These are phyloP conservation scores for Rugalucina vietnamica DNA, from an alignment of 2,888 invertebrate genomes.

Conservation along the genomic window DNA sequence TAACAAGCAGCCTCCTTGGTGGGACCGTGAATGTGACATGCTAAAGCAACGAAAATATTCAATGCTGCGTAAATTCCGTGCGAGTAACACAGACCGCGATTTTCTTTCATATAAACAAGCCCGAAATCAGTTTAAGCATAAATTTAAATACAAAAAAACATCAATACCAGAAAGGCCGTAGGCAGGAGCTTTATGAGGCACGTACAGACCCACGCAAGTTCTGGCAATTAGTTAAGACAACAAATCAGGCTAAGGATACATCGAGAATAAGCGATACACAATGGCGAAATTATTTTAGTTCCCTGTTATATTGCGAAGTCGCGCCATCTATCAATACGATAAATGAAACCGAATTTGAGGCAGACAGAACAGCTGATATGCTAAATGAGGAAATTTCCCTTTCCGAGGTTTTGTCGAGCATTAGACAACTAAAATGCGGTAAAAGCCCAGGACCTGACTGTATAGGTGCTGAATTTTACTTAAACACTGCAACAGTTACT, in stretches of 20 bases:
- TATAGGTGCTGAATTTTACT: neutral
- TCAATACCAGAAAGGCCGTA: neutral
- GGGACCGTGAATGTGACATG: neutral
- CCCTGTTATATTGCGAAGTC: neutral
- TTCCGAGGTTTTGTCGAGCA: neutral
- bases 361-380: neutral
- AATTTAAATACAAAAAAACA: neutral
- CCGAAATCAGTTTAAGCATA: neutral
- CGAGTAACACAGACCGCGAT: neutral
- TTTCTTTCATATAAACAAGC: neutral
- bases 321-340: neutral
- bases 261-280: neutral
- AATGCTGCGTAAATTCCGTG: neutral
- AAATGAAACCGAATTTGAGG: neutral
- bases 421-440: neutral
- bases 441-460: slow-evolving; percentile 1
- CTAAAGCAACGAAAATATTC: neutral
- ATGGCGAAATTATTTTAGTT: neutral
- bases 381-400: neutral
- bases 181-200: neutral
- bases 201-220: neutral
- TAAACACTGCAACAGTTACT: slow-evolving; percentile 18
- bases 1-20: neutral
- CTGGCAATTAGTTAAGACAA: neutral
- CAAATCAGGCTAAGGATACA: neutral